Evolutionary conservation across 2,888 invertebrate species (phyloP).

Genomic region (Agrotis clavis): DNA sequence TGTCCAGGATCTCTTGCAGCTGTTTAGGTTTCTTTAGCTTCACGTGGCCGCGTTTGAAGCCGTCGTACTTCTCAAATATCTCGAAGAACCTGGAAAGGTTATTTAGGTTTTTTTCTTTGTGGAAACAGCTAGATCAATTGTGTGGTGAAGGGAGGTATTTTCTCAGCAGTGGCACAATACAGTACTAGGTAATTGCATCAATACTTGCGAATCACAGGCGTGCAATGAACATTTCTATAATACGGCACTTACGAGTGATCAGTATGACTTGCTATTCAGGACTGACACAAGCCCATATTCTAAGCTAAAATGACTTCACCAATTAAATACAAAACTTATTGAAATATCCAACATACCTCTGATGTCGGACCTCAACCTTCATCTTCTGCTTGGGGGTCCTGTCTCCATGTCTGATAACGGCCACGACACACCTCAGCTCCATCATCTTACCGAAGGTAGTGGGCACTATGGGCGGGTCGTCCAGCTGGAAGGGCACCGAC

Average conservation of each 20-base stretch:
- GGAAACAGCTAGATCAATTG: not conserved
- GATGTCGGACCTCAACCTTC: constrained; percentile 99
- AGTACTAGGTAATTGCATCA: not conserved
- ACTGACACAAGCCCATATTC: not conserved
- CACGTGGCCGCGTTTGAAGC: constrained; percentile 98
- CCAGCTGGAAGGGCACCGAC: constrained; percentile 99
- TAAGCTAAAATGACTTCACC: not conserved
- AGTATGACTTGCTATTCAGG: not conserved
- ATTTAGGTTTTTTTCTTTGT: not conserved
- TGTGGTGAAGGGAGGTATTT: not conserved
- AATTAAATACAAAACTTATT: not conserved
- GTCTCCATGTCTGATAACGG: constrained; percentile 99
- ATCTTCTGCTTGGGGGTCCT: constrained; percentile 99
- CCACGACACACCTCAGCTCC: constrained; percentile 98
- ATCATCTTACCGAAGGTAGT: constrained; percentile 99
- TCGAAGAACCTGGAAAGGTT: constrained; percentile 96
- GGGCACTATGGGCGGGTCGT: constrained; percentile 99
- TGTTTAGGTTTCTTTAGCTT: constrained; percentile 99
- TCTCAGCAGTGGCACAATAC: not conserved
- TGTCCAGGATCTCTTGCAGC: constrained; percentile 99
- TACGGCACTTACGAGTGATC: not conserved
- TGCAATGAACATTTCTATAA: no score
- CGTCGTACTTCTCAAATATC: constrained; percentile 99
- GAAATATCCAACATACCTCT: constrained; percentile 92
- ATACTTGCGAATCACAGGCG: no score